Percentiles rank a stretch among this genome's conserved stretches.
These are phyloP conservation scores for Scaptomyza flava DNA, from an alignment of 2,888 invertebrate species.

Conservation along the genomic window DNA sequence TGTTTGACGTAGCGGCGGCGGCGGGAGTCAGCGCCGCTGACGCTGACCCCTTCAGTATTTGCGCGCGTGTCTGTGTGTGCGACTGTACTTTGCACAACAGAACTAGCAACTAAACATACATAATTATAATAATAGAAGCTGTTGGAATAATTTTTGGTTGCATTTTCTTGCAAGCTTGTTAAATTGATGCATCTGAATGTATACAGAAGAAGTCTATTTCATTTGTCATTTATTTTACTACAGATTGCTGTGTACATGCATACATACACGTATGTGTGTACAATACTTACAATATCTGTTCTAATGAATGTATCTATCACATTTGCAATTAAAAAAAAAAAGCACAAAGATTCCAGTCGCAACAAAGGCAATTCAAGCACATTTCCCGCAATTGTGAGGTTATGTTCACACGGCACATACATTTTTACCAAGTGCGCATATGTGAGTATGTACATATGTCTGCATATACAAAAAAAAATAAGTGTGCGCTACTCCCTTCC, in stretches of 20 bases:
- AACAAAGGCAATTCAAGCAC: conserved; percentile 60
- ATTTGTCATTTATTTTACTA: conserved; percentile 13
- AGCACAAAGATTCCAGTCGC: conserved; percentile 43
- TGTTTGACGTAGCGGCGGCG: conserved; percentile 40
- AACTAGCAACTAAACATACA: conserved; percentile 32
- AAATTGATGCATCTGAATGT: conserved; percentile 26
- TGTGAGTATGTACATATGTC: conserved; percentile 12
- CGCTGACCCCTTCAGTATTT: conserved; percentile 70
- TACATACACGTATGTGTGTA: conserved; percentile 7
- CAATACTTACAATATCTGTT: conserved; percentile 5
- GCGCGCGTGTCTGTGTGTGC: conserved; percentile 70
- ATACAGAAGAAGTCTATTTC: conserved; percentile 16
- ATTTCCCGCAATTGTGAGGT: conserved; percentile 70
- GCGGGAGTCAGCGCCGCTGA: conserved; percentile 60
- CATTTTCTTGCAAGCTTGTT: conserved; percentile 15
- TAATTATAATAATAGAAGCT: conserved; percentile 60
- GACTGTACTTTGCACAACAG: conserved; percentile 76
- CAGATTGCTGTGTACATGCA: conserved; percentile 6
- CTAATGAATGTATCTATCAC: conserved; percentile 10
- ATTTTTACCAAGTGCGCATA: conserved; percentile 5
- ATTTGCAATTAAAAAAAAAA: conserved; percentile 40
- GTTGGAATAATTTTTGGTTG: conserved; percentile 38
- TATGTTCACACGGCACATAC: conserved; percentile 53
- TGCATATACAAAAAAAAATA: conserved; percentile 22
- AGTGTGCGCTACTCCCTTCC: conserved; percentile 34